phyloP scores from a whole-genome alignment of 2,888 invertebrate genomes.

The Heliconius charithonia region DNA sequence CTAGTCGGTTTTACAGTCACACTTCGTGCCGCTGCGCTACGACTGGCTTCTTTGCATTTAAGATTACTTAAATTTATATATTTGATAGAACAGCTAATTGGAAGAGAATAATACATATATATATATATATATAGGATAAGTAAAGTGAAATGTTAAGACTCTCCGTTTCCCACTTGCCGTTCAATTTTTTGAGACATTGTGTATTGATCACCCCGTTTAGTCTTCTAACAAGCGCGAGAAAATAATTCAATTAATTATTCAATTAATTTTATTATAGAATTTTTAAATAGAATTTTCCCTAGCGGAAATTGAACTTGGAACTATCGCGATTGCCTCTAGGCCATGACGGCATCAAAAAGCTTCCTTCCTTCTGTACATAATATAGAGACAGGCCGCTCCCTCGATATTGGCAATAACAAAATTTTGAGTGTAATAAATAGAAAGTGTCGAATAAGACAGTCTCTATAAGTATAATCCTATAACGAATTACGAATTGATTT shows the following conservation, averaged over 20 bases:
- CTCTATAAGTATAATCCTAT: not conserved
- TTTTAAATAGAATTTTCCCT: too few relatives aligned
- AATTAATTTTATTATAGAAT: too few relatives aligned
- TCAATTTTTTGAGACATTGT: not conserved
- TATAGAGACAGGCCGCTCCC: not conserved
- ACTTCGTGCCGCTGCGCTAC: too few relatives aligned
- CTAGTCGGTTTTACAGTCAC: too few relatives aligned
- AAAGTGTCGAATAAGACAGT: not conserved
- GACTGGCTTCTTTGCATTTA: too few relatives aligned
- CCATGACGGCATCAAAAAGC: not conserved
- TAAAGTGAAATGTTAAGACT: not conserved
- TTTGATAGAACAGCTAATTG: not conserved
- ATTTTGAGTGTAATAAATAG: conserved; percentile 10
- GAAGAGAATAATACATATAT: not conserved
- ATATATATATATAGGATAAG: not conserved
- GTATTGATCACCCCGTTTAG: not conserved
- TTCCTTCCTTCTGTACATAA: not conserved
- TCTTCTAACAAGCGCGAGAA: too few relatives aligned
- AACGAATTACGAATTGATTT: conserved; percentile 10
- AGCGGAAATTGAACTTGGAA: too few relatives aligned
- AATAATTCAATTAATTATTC: too few relatives aligned
- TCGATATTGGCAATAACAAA: not conserved
- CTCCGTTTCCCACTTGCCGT: not conserved
- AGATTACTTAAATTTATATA: too few relatives aligned
- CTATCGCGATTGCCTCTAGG: too few relatives aligned